Base-by-base conservation (phyloP, 1,140 invertebrate species). In the Musca domestica region DNA sequence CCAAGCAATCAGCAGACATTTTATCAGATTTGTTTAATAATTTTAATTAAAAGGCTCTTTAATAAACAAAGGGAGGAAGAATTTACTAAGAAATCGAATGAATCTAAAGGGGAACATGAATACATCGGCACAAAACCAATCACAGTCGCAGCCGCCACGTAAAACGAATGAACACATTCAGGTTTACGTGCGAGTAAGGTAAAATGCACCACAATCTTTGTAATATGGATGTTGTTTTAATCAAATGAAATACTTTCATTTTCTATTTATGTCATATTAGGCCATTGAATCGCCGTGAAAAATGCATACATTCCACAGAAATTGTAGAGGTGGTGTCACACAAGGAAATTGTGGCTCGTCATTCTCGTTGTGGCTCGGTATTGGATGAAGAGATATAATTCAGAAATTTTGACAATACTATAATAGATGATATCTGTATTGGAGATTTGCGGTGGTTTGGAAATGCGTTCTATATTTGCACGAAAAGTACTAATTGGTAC, bases 171-270 rank as follows among this genome's bases (percentile, higher is more conserved):
- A 95, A 83, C 92, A 95, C 75, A 94, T 96, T 74, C 91, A 95
- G 83, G 94, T 95, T 20, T 94, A 92, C 78, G 92, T 95, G 48
- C 86, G 94, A 74, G 88, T 93, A 72, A 89, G 94, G 92, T 92
- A 80, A 83, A 14, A 51, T 3, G 5, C 2, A 3, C 17, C 17
- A 14, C 15, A 7, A 14, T n/a, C n/a, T n/a, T n/a, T n/a, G n/a
- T n/a, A n/a, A n/a, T n/a, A n/a, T n/a, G n/a, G n/a, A n/a, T n/a
- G n/a, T n/a, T n/a, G n/a, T n/a, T n/a, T 23, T 10, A 58, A 67
- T 17, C 7, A 63, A 67, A 67, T 58, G 19, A 10, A 64, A 61
- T n/a, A n/a, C n/a, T n/a, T n/a, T n/a, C n/a, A n/a, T n/a, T 27
- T 48, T 15, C n/a, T 23, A 23, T 46, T 61, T n/a, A 25, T 65